phyloP scores from a whole-genome alignment of 2,113 vertebrate species.

The Pygoscelis antarcticus region DNA sequence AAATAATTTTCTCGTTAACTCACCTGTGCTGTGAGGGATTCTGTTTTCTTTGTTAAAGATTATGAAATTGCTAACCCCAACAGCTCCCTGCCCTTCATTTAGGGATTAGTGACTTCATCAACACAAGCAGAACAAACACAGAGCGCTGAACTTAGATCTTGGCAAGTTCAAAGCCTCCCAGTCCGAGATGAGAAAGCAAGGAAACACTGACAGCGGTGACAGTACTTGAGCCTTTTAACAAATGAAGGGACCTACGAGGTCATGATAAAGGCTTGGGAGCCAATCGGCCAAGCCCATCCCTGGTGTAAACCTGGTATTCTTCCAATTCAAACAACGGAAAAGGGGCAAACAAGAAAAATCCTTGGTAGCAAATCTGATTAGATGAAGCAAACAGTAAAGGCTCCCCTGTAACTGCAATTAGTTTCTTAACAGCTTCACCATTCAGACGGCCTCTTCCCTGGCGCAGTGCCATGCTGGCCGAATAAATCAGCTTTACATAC shows the following conservation, averaged over 20 bases:
- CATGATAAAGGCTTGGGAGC: not conserved
- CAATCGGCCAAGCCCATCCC: not conserved
- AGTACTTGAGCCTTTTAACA: not conserved
- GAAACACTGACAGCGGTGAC: not conserved
- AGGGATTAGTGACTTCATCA: slow-evolving; percentile 50
- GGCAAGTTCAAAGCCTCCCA: not conserved
- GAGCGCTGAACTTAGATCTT: not conserved
- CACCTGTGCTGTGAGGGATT: not conserved
- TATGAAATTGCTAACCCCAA: slow-evolving; percentile 23
- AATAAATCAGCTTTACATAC: slow-evolving; percentile 21
- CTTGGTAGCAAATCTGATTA: slow-evolving; percentile 39
- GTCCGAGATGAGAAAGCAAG: not conserved
- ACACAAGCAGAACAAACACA: not conserved
- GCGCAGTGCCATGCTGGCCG: not conserved
- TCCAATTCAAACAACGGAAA: not conserved
- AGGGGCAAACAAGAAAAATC: slow-evolving; percentile 13
- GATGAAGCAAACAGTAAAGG: slow-evolving; percentile 15
- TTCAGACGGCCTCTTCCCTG: not conserved
- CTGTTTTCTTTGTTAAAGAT: not conserved
- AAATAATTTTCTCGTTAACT: not conserved
- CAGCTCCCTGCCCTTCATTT: slow-evolving; percentile 44
- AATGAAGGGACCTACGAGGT: not conserved
- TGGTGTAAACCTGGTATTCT: not conserved
- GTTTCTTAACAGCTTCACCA: slow-evolving; percentile 28
- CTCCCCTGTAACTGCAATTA: slow-evolving; percentile 28